Base-by-base conservation (phyloP, 2,113 vertebrate genomes). In the Arothron firmamentum region DNA sequence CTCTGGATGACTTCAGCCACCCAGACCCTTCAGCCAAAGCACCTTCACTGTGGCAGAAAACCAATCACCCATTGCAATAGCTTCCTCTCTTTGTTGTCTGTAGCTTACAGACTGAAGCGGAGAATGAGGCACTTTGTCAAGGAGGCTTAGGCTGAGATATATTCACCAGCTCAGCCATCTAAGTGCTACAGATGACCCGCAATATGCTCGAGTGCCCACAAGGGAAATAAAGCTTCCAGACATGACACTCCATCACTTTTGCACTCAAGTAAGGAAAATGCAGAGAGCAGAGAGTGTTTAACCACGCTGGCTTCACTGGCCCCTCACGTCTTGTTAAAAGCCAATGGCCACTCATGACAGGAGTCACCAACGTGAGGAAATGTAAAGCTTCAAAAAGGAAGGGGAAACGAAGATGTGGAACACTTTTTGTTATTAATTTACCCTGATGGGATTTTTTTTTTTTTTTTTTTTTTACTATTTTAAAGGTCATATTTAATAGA, bases 141-240 rank as follows among this genome's bases (percentile, higher is more conserved):
- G 51, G 67, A 52, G 34, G 78, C 77, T 86, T 73, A 82, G 74
- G 54, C 79, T 52, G 51, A 74, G 82, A 84, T 84, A 72, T 77
- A 78, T 65, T 75, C 81, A 64, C 64, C 57, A 75, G 75, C 77
- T 88, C 83, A 80, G 84, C 71, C 69, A 74, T 82, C 70, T 87
- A 83, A 87, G 79, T 78, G 63, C 79, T 88, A 88, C 85, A 89
- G 85, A 89, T 87, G 84, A 88, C 75, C 85, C 80, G 76, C 88
- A 86, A 85, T 88, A 88, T 86, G 79, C 81, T 81, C 19, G 81
- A 79, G 78, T 79, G 81, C 25, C 83, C 90, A 83, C 84, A 58
- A 71, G 88, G 88, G 86, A 90, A 90, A 90, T 89, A 88, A 87
- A 75, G 82, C 83, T 85, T 82, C 78, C 74, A 89, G 87, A 89